These are phyloP conservation scores for Calypte anna DNA, from an alignment of 2,113 vertebrate genomes.

Conservation along the genomic window DNA sequence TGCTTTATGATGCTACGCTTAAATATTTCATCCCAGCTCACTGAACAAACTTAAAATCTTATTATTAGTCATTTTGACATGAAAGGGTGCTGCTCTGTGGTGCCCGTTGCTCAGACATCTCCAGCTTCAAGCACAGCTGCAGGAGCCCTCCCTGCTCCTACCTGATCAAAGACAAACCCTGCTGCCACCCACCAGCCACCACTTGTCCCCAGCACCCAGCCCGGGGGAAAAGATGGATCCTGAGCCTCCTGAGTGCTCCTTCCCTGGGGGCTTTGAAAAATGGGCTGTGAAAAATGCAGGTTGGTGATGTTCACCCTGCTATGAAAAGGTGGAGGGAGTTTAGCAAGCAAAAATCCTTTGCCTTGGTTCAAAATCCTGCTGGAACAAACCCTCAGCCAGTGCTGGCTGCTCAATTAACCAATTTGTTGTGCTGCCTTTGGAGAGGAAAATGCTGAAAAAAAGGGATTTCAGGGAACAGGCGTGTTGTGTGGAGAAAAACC, in stretches of 20 bases:
- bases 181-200: neutral
- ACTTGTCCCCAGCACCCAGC: neutral
- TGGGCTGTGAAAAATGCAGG: neutral
- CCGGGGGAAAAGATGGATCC: neutral
- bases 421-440: neutral
- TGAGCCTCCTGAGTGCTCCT: neutral
- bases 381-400: neutral
- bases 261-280: neutral
- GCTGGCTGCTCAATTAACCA: neutral
- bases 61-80: conserved; percentile 25
- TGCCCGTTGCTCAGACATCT: neutral
- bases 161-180: conserved; percentile 42
- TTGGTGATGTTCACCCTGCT: neutral
- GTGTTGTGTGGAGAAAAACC: accelerated
- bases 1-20: conserved; percentile 6
- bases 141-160: neutral
- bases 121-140: conserved; percentile 18
- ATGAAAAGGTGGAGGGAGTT: neutral
- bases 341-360: neutral
- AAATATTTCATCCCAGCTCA: conserved; percentile 64
- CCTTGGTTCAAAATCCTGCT: neutral
- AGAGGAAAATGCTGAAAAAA: neutral
- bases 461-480: accelerated
- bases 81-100: neutral
- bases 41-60: conserved; percentile 56